A percentile compares a stretch with the other conserved stretches of the same genome.
These are phyloP conservation scores for Oreochromis spilurus DNA, from an alignment of 2,113 vertebrate species.

Conservation along the genomic window DNA sequence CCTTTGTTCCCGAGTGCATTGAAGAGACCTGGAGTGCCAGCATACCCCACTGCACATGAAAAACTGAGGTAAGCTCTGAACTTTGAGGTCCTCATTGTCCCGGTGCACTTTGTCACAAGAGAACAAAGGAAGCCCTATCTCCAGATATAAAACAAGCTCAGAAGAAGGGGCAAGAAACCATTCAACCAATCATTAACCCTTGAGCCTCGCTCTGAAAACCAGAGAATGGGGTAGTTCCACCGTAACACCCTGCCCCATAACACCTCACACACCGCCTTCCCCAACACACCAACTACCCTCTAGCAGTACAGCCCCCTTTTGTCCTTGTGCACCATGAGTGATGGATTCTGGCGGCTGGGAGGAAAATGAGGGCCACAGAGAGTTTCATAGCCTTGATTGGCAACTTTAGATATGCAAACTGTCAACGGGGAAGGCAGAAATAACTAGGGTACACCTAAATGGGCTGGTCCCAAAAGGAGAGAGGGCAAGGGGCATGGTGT, in stretches of 20 bases:
- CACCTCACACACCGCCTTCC: constrained; percentile 46
- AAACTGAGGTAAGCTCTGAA: constrained; percentile 60
- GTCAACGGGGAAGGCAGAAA: constrained; percentile 57
- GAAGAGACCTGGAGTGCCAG: constrained; percentile 54
- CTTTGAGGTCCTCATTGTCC: constrained; percentile 62
- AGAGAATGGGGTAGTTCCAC: constrained; percentile 67
- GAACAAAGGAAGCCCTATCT: constrained; percentile 47
- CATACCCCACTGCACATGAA: constrained; percentile 72
- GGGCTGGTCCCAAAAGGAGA: constrained; percentile 26
- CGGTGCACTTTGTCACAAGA: constrained; percentile 60
- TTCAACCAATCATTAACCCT: constrained; percentile 69
- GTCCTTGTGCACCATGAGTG: constrained; percentile 62
- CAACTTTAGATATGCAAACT: constrained; percentile 63
- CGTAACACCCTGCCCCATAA: constrained; percentile 53
- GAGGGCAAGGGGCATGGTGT: constrained; percentile 32
- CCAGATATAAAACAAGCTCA: constrained; percentile 52
- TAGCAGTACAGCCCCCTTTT: constrained; percentile 59
- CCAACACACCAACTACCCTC: constrained; percentile 35
- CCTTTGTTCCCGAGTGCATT: constrained; percentile 58
- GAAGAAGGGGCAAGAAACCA: constrained; percentile 60
- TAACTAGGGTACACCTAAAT: constrained; percentile 48
- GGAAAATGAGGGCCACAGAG: constrained; percentile 51
- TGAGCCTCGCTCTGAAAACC: constrained; percentile 45
- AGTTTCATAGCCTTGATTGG: constrained; percentile 61
- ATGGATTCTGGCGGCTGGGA: constrained; percentile 66